These are phyloP conservation scores for Melanogrammus aeglefinus DNA, from an alignment of 2,797 vertebrate species.

Conservation along the genomic window DNA sequence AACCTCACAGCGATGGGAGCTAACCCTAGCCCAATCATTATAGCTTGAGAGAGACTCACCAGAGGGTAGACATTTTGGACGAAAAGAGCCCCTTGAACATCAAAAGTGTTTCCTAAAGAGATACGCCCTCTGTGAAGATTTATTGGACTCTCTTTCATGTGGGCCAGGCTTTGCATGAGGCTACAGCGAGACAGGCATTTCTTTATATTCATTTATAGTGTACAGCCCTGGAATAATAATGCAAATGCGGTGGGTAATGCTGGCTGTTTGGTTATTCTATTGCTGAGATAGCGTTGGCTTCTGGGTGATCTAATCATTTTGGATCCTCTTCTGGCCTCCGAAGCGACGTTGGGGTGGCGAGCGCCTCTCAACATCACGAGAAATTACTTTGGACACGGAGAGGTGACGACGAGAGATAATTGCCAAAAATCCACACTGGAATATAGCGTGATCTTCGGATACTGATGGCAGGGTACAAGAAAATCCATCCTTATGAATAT, in stretches of 20 bases:
- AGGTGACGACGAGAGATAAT: conserved; percentile 68
- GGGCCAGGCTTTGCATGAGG: background rate
- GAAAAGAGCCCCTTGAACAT: background rate
- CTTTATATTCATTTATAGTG: conserved; percentile 21
- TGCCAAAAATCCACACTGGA: conserved; percentile 67
- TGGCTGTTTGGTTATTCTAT: conserved; percentile 42
- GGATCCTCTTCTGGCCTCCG: conserved; percentile 52
- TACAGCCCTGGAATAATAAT: conserved; percentile 55
- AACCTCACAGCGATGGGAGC: background rate
- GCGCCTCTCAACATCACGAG: conserved; percentile 49
- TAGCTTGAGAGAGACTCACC: conserved; percentile 21
- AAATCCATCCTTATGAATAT: conserved; percentile 75
- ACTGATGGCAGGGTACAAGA: conserved; percentile 48
- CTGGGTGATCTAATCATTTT: conserved; percentile 47
- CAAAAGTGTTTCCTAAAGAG: background rate
- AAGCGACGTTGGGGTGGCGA: conserved; percentile 60
- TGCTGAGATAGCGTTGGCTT: conserved; percentile 57
- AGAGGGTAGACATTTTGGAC: conserved; percentile 18
- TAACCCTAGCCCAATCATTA: conserved; percentile 31
- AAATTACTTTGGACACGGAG: conserved; percentile 61
- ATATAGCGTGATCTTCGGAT: conserved; percentile 60
- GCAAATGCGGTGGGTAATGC: conserved; percentile 60
- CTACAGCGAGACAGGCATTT: background rate
- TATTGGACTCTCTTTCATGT: background rate
- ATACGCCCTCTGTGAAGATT: background rate